Evolutionary conservation across 2,113 vertebrate species (phyloP).

Genomic region (Charina bottae): DNA sequence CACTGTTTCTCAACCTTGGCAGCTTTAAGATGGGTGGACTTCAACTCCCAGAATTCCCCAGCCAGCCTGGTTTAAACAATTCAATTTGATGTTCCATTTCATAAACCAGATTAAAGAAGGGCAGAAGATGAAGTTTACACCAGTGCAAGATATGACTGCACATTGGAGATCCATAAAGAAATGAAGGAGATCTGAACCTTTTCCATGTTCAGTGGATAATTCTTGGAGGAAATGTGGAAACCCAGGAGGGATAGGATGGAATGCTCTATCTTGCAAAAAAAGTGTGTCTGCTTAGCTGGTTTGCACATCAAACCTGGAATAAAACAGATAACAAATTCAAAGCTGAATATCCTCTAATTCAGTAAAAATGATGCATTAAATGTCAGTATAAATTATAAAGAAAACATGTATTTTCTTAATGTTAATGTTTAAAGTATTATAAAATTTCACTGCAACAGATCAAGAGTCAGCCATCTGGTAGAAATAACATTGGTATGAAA

Average conservation of each 20-base stretch:
- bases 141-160: background rate
- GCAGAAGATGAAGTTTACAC: background rate
- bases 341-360: background rate
- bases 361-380: background rate
- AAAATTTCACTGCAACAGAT: background rate
- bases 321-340: background rate
- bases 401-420: background rate
- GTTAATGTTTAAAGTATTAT: background rate
- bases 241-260: background rate
- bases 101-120: background rate
- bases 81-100: background rate
- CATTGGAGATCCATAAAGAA: background rate
- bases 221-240: background rate
- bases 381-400: background rate
- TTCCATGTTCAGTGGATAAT: background rate
- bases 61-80: background rate
- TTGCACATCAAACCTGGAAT: background rate
- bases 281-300: background rate
- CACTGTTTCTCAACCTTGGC: background rate
- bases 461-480: background rate
- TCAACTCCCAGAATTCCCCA: background rate
- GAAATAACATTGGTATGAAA: constrained; percentile 17
- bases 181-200: background rate
- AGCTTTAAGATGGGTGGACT: background rate
- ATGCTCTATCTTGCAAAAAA: background rate